Evolutionary conservation across 2,113 vertebrate species (phyloP), one percentile per base, ranked within the genome.

Genomic region (Cettia cetti): DNA sequence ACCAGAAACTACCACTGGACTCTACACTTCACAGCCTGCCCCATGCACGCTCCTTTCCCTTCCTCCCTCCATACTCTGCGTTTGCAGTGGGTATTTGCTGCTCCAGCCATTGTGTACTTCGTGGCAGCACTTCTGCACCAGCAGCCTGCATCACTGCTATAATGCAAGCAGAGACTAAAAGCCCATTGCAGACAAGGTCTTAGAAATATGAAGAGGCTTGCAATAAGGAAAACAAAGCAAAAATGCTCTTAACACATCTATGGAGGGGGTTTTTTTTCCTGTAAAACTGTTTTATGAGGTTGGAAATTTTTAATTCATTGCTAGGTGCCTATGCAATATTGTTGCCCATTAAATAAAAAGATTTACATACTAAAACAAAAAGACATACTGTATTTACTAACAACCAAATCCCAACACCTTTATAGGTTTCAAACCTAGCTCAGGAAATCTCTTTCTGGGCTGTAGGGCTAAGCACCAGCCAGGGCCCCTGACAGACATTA

Each of bases 41-140:
- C 70, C 54, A 5, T 2, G 5, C 22, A 8, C 0, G 0, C 44
- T 82, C 17, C 5, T 70, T 40, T 63, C 63, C 54, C 50, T 31
- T 49, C 45, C 24, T n/a, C 26, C 61, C 44, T 23, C 33, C 28
- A 4, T 7, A 56, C 49, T 40, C 49, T 54, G 40, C 35, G 4
- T 35, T 75, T 56, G 20, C 37, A 76, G 66, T 7, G 12, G 12
- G 11, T 7, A 9, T 57, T 70, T 68, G 40, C 82, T 61, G 52
- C 57, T 49, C 27, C 24, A 28, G 54, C 47, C 45, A 15, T 3
- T 4, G 11, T 8, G 9, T 13, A 14, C 11, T 39, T 27, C 15
- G 64, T 8, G 44, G 60, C 76, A 86, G 60, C 33, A 4, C 19
- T 27, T 35, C 82, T 50, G 21, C 33, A 27, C 66, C 56, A 42